Base-by-base conservation (phyloP, 2,888 invertebrate species). In the Ypsolopha scabrella region DNA sequence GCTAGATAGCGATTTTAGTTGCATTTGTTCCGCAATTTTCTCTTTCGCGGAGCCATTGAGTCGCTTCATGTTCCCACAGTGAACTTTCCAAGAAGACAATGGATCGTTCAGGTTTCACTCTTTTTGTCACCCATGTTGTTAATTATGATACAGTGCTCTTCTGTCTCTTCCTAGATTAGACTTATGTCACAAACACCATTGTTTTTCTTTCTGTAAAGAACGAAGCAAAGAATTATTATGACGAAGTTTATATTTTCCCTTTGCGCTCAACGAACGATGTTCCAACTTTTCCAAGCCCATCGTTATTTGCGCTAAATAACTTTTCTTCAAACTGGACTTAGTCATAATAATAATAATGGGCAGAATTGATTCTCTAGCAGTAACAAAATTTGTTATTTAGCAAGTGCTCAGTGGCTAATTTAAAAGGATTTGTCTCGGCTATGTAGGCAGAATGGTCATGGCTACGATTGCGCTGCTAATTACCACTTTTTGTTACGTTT, bases 41-140 rank as follows among this genome's bases (percentile, higher is more conserved):
- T 71, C 65, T 59, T 63, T 54, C 52, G 57, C 66, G 62, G 61
- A 65, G 67, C 61, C 67, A 65, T 70, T 68, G 59, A 62, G 63
- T 59, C 57, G 60, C 62, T 62, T 62, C 61, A 58, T 58, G 64
- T 68, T 80, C 83, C 72, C 83, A 83, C 80, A 73, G 63, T 60
- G 58, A 74, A 80, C 81, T 82, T 81, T 81, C 77, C 70, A 73
- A 59, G 54, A 59, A 73, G 64, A 85, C 85, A 86, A 86, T 85
- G 57, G 75, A 4, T 71, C 67, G 74, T 78, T 75, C 67, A 67
- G 76, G 75, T 85, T 85, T 86, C 83, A 80, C 83, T 81, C 75
- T 79, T 83, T 85, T 85, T 85, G 79, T 79, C 79, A 80, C 72
- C 65, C 9, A n/a, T 41, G 36, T 41, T 11, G 64, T 67, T 75